These are phyloP conservation scores for Liparis tanakae DNA, from an alignment of 2,797 vertebrate genomes.

Conservation along the genomic window DNA sequence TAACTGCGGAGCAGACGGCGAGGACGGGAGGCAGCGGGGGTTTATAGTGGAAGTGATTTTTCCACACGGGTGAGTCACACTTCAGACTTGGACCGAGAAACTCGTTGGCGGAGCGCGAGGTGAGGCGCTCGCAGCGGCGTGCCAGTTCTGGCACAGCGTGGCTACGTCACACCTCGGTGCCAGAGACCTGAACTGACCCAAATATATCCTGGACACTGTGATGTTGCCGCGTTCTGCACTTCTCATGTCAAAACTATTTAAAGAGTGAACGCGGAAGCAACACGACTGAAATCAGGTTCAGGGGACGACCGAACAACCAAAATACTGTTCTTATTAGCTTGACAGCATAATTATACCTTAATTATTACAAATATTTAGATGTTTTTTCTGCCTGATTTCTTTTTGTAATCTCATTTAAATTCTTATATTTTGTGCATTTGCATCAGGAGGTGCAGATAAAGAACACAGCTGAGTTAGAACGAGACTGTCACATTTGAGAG, in stretches of 20 bases:
- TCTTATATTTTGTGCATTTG: background rate
- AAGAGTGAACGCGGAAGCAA: conserved; percentile 34
- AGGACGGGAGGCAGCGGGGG: conserved; percentile 28
- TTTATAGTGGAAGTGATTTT: conserved; percentile 63
- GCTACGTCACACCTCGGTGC: conserved; percentile 69
- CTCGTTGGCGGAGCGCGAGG: conserved; percentile 38
- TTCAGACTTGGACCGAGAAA: conserved; percentile 48
- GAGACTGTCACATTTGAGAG: background rate
- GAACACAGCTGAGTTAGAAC: background rate
- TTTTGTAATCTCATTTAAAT: background rate
- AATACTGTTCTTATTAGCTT: background rate
- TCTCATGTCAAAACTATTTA: conserved; percentile 49
- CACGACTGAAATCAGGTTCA: conserved; percentile 6
- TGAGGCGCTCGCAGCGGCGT: conserved; percentile 64
- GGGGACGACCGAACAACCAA: background rate
- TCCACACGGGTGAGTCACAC: conserved; percentile 55
- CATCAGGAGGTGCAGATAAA: background rate
- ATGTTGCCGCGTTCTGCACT: conserved; percentile 41
- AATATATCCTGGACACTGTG: conserved; percentile 69
- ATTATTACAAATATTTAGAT: background rate
- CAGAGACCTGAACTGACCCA: conserved; percentile 61
- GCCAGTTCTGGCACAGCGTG: conserved; percentile 65
- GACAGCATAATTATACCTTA: accelerated
- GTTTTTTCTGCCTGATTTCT: background rate
- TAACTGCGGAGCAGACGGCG: conserved; percentile 31